These are phyloP conservation scores for Melanotus villosus DNA, from an alignment of 2,888 invertebrate genomes.

Conservation along the genomic window DNA sequence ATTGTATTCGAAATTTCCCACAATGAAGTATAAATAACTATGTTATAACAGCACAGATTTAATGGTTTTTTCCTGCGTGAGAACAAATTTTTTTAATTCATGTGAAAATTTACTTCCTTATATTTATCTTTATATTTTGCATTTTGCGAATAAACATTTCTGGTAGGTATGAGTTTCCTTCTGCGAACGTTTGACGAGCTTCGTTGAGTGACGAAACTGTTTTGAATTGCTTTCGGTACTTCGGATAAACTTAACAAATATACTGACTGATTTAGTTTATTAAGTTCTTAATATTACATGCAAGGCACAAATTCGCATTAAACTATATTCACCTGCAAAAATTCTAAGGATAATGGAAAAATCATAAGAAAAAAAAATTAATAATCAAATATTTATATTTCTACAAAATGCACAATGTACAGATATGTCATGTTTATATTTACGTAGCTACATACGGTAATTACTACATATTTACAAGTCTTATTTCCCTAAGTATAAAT, in stretches of 20 bases:
- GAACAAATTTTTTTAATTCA: slow-evolving; percentile 51
- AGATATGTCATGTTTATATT: slow-evolving; percentile 53
- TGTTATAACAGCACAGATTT: slow-evolving; percentile 46
- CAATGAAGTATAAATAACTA: slow-evolving; percentile 58
- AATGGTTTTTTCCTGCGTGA: slow-evolving; percentile 50
- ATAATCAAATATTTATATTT: slow-evolving; percentile 48
- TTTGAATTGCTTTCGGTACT: no score
- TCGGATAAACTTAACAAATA: no score
- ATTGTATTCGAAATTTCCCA: slow-evolving; percentile 65
- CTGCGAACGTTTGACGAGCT: no score
- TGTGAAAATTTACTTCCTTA: slow-evolving; percentile 50
- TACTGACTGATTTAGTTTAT: no score
- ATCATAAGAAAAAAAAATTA: slow-evolving; percentile 11
- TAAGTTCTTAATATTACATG: no score
- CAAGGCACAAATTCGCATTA: no score
- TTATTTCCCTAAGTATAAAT: slow-evolving; percentile 29
- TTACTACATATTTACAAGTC: slow-evolving; percentile 52
- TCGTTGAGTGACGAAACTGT: no score
- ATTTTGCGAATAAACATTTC: slow-evolving; percentile 10
- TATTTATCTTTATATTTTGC: slow-evolving; percentile 29
- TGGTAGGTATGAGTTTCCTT: no score
- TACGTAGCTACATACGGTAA: slow-evolving; percentile 45
- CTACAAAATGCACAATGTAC: slow-evolving; percentile 55
- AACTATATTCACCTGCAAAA: no score
- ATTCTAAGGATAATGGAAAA: neutral